Evolutionary conservation across 2,797 vertebrate species (phyloP).

Genomic region (Knipowitschia caucasica): DNA sequence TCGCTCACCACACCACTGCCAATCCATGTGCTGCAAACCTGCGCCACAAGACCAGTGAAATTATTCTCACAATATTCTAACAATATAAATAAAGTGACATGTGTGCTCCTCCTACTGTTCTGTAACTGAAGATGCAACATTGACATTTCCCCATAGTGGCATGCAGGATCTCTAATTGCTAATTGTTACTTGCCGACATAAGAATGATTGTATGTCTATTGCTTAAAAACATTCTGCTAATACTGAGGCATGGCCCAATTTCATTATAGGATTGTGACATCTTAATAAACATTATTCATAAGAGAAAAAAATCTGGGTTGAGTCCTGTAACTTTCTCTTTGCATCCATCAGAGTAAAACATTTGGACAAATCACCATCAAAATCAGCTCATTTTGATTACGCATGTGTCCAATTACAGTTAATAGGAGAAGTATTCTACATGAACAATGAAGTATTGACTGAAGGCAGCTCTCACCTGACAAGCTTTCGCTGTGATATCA

Average conservation of each 20-base stretch:
- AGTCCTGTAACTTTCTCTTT: conserved; percentile 17
- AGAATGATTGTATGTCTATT: too few species aligned
- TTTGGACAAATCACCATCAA: neutral
- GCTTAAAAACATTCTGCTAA: too few species aligned
- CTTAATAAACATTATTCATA: conserved; percentile 15
- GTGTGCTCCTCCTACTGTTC: too few species aligned
- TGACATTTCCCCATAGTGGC: too few species aligned
- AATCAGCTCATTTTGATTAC: conserved; percentile 6
- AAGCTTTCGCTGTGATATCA: conserved; percentile 98
- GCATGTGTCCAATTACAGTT: neutral
- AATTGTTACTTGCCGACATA: too few species aligned
- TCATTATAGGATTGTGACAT: neutral
- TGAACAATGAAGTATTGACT: neutral
- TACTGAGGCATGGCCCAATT: too few species aligned
- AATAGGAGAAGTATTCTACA: neutral
- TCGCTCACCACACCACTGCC: conserved; percentile 98
- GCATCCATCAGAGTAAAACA: conserved; percentile 33
- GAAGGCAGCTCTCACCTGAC: conserved; percentile 82
- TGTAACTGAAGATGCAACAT: too few species aligned
- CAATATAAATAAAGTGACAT: too few species aligned
- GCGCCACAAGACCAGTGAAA: neutral
- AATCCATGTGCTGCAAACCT: conserved; percentile 99
- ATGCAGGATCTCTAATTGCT: too few species aligned
- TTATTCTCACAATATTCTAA: too few species aligned
- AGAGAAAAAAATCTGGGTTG: conserved; percentile 20